Percentiles rank a stretch among this genome's conserved stretches.
These are phyloP conservation scores for Merodon equestris DNA, from an alignment of 2,888 invertebrate genomes.

Conservation along the genomic window DNA sequence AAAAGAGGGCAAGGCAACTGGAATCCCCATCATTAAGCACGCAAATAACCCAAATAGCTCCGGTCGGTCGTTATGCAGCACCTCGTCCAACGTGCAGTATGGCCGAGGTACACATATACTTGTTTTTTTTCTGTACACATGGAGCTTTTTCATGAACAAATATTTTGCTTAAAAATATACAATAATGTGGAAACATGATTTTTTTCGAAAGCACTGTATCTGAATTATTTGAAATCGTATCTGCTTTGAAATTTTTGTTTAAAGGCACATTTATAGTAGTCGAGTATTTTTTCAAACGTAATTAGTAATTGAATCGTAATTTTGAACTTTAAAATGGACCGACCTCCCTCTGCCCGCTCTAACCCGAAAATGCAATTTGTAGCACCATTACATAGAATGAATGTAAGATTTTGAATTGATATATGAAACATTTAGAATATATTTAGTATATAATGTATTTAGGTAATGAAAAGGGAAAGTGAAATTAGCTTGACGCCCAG, in stretches of 20 bases:
- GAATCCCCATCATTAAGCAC: conserved; percentile 73
- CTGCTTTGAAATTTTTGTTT: conserved; percentile 15
- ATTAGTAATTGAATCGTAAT: neutral
- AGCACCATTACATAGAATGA: conserved; percentile 15
- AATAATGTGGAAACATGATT: neutral
- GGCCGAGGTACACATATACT: conserved; percentile 81
- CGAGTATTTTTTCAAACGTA: conserved; percentile 11
- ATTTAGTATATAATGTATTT: neutral
- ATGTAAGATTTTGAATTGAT: conserved; percentile 18
- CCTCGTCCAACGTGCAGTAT: conserved; percentile 84
- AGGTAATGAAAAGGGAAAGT: conserved; percentile 72
- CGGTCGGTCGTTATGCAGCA: conserved; percentile 83
- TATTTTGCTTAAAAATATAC: neutral
- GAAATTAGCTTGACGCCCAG: conserved; percentile 75
- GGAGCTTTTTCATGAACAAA: too few relatives aligned
- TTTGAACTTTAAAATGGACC: conserved; percentile 35
- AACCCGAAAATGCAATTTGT: conserved; percentile 21
- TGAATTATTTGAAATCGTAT: conserved; percentile 15
- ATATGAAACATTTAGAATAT: neutral
- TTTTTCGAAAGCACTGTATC: conserved; percentile 8
- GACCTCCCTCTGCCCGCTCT: neutral
- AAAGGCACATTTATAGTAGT: neutral
- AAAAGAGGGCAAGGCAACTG: conserved; percentile 70
- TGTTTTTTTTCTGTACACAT: too few relatives aligned
- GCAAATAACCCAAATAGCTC: conserved; percentile 77